phyloP scores from a whole-genome alignment of 2,888 invertebrate species.

The Cyrtodaria siliqua region DNA sequence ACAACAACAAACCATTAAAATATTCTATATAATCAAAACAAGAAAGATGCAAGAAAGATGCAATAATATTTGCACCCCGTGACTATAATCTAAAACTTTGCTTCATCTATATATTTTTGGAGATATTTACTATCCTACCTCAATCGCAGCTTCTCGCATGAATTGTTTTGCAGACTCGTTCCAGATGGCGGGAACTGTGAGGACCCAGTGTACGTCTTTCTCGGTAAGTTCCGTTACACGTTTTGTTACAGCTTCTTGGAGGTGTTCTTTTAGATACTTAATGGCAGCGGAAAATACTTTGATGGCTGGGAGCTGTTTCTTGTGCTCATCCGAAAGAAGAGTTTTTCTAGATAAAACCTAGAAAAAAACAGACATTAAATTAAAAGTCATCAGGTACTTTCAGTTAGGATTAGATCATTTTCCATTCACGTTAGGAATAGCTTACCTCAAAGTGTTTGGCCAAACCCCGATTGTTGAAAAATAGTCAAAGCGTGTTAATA shows the following conservation, averaged over 20 bases:
- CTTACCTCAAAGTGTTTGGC: too few relatives aligned
- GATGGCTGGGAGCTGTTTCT: constrained; percentile 7
- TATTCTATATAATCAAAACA: too few relatives aligned
- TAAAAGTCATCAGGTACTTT: too few relatives aligned
- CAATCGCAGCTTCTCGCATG: constrained; percentile 16
- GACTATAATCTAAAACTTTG: too few relatives aligned
- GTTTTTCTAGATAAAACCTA: constrained; percentile 18
- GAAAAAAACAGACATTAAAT: neutral
- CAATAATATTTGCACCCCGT: too few relatives aligned
- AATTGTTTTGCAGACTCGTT: constrained; percentile 34
- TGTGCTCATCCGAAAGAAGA: constrained; percentile 11
- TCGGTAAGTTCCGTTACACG: constrained; percentile 8
- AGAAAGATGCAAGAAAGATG: too few relatives aligned
- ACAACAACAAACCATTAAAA: too few relatives aligned
- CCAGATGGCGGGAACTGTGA: constrained; percentile 30
- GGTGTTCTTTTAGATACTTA: constrained; percentile 7
- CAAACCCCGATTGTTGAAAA: too few relatives aligned
- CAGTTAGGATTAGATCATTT: too few relatives aligned
- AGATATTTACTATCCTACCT: constrained; percentile 3
- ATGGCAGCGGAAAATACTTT: constrained; percentile 26
- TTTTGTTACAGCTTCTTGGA: neutral
- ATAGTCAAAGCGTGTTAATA: too few relatives aligned
- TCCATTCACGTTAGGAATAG: too few relatives aligned
- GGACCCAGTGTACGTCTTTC: constrained; percentile 21
- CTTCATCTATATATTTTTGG: too few relatives aligned